A percentile compares a stretch with the other conserved stretches of the same genome.
phyloP scores from a whole-genome alignment of 2,797 vertebrate species.

The Sebastes variabilis region DNA sequence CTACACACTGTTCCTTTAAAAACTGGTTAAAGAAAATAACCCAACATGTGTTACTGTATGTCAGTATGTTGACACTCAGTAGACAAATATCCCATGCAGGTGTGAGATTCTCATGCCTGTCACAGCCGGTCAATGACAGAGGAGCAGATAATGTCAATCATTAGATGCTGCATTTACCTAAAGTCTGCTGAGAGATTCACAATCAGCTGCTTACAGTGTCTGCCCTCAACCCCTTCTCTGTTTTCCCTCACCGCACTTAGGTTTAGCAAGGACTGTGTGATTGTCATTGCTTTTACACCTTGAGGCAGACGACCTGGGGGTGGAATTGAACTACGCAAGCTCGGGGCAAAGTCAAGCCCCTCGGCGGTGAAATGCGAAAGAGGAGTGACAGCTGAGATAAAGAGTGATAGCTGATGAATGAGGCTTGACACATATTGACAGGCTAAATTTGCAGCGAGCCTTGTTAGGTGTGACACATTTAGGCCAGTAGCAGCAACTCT shows the following conservation, averaged over 20 bases:
- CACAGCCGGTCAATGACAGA: conserved; percentile 32
- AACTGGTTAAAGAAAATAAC: background rate
- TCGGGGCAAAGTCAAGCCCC: conserved; percentile 74
- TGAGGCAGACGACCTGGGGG: conserved; percentile 51
- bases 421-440: conserved; percentile 82
- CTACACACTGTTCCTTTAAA: background rate
- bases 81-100: conserved; percentile 44
- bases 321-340: conserved; percentile 56
- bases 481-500: conserved; percentile 70
- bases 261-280: conserved; percentile 56
- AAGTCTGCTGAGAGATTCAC: conserved; percentile 29
- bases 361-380: conserved; percentile 65
- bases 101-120: conserved; percentile 62
- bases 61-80: conserved; percentile 39
- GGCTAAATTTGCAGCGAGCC: conserved; percentile 79
- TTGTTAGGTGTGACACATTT: conserved; percentile 84
- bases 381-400: conserved; percentile 67
- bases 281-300: conserved; percentile 64
- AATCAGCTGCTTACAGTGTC: conserved; percentile 33
- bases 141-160: conserved; percentile 40
- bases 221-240: background rate
- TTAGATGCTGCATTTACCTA: conserved; percentile 1
- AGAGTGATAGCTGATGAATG: conserved; percentile 79
- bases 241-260: conserved; percentile 12
- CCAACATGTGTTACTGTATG: conserved; percentile 31